phyloP scores from a whole-genome alignment of 2,888 invertebrate genomes.

The Drosophila helvetica region DNA sequence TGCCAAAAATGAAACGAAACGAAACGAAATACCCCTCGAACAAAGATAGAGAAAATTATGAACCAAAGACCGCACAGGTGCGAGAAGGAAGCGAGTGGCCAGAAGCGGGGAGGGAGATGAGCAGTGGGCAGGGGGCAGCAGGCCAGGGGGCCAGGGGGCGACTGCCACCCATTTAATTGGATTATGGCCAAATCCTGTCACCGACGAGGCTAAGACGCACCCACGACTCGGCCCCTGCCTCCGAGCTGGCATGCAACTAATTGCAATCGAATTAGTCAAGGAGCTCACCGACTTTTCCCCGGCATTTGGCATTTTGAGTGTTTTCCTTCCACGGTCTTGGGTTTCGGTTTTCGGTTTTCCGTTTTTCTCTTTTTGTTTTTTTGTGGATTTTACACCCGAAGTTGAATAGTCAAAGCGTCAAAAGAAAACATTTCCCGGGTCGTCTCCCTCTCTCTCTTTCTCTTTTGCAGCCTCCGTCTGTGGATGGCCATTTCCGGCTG shows the following conservation, averaged over 20 bases:
- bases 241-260: constrained; percentile 62
- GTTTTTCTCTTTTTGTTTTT: constrained; percentile 14
- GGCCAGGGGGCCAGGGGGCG: constrained; percentile 10
- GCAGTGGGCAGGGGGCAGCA: background rate
- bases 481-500: constrained; percentile 72
- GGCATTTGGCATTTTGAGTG: constrained; percentile 11
- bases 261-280: constrained; percentile 78
- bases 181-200: constrained; percentile 77
- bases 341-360: constrained; percentile 6
- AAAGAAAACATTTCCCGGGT: constrained; percentile 30
- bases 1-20: constrained; percentile 43
- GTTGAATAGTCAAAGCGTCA: constrained; percentile 26
- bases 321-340: background rate
- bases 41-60: constrained; percentile 29
- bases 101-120: background rate
- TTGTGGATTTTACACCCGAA: constrained; percentile 26
- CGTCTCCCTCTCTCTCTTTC: background rate
- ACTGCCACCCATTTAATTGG: constrained; percentile 75
- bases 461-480: background rate
- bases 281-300: constrained; percentile 74
- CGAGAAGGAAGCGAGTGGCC: constrained; percentile 65
- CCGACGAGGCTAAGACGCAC: constrained; percentile 56
- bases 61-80: constrained; percentile 70
- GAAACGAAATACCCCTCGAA: constrained; percentile 13
- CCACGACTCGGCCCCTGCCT: constrained; percentile 36